Conservation (phyloP, 2,797 vertebrate genomes). For the Girardinus metallicus region DNA sequence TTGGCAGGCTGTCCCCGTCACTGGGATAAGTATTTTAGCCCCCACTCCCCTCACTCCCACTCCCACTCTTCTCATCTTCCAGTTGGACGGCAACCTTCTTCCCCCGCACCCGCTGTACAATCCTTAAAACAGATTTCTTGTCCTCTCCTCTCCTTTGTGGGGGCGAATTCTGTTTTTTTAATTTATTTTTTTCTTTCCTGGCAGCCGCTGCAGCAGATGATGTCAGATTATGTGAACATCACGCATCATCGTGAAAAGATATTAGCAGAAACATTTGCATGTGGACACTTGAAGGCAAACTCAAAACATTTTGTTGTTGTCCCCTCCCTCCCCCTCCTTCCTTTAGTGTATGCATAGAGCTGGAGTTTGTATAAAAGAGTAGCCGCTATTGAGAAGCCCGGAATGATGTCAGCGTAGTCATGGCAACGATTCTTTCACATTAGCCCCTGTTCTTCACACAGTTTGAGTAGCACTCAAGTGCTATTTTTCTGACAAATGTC, state of each 20-base stretch:
- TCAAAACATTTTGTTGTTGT: constrained; percentile 12
- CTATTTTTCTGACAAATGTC: constrained; percentile 76
- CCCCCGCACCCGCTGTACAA: constrained; percentile 27
- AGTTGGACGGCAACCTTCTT: constrained; percentile 57
- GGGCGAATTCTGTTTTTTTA: constrained; percentile 27
- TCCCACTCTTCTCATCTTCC: constrained; percentile 29
- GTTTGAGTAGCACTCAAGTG: constrained; percentile 82
- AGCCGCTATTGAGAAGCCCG: constrained; percentile 82
- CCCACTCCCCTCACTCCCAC: constrained; percentile 6
- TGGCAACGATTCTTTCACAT: constrained; percentile 91
- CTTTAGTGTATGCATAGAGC: constrained; percentile 19
- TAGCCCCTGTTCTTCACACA: constrained; percentile 76
- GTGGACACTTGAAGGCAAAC: constrained; percentile 8
- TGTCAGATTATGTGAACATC: constrained; percentile 47
- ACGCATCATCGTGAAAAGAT: constrained; percentile 31
- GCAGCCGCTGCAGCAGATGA: constrained; percentile 34
- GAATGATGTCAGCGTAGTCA: constrained; percentile 90
- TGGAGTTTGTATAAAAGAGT: constrained; percentile 60
- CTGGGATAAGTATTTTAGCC: constrained; percentile 70
- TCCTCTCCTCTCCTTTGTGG: constrained; percentile 30
- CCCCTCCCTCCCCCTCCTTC: neutral
- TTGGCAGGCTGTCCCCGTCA: constrained; percentile 59
- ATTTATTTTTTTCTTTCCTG: constrained; percentile 9
- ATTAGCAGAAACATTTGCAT: constrained; percentile 30
- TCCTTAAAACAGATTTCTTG: constrained; percentile 53